Evolutionary conservation across 2,113 vertebrate species (phyloP).

Genomic region (Ctenomys sociabilis): DNA sequence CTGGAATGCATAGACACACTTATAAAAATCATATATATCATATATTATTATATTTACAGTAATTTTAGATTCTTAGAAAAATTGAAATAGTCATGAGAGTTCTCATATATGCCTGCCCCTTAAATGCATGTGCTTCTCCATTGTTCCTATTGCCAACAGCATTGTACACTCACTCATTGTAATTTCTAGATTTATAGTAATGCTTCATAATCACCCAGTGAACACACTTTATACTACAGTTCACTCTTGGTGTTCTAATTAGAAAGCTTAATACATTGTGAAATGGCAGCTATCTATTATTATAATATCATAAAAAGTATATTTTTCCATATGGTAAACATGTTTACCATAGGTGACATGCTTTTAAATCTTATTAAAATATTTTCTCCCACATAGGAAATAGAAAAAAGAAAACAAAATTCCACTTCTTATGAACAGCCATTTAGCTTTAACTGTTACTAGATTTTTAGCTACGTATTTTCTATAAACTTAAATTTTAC

Average conservation of each 20-base stretch:
- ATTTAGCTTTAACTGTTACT: not conserved
- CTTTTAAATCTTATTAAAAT: not conserved
- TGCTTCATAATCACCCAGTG: not conserved
- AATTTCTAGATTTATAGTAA: not conserved
- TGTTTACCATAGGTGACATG: not conserved
- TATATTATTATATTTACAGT: not conserved
- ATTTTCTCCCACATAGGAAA: not conserved
- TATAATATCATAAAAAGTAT: not conserved
- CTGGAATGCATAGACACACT: not conserved
- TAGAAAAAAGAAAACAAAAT: not conserved
- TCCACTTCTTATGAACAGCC: not conserved
- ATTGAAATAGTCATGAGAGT: not conserved
- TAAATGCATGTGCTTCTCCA: too few relatives aligned
- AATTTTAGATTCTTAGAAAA: not conserved
- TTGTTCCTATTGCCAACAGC: not conserved
- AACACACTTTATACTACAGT: too few relatives aligned
- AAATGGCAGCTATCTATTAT: not conserved
- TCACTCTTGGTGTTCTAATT: not conserved
- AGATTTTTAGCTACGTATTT: not conserved
- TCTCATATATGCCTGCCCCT: rapidly evolving
- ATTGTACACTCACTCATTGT: not conserved
- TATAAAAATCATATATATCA: not conserved
- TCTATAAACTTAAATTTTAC: not conserved
- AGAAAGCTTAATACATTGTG: not conserved
- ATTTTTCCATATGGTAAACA: not conserved